phyloP scores from a whole-genome alignment of 2,113 vertebrate genomes.

The Labrus mixtus region DNA sequence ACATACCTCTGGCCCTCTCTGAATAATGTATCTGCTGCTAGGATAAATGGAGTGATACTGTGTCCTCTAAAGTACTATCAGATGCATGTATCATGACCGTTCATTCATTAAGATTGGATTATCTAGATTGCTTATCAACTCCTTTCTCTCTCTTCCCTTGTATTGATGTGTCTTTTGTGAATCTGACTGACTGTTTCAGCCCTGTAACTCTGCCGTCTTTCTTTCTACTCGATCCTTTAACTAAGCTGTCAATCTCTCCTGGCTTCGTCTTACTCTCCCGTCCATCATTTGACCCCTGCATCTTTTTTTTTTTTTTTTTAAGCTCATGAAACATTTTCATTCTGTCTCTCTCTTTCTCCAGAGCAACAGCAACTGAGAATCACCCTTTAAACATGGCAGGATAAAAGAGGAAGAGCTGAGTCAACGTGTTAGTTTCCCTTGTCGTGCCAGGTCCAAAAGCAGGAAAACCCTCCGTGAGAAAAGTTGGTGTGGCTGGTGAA shows the following conservation, averaged over 20 bases:
- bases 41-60: conserved; percentile 84
- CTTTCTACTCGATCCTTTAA: conserved; percentile 27
- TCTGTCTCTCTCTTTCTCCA: not conserved
- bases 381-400: not conserved
- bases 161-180: conserved; percentile 25
- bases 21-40: conserved; percentile 90
- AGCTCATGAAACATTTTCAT: not conserved
- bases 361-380: not conserved
- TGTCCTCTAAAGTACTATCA: conserved; percentile 85
- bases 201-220: conserved; percentile 18
- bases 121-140: conserved; percentile 37
- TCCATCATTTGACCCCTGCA: conserved; percentile 17
- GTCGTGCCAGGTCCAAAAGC: not conserved
- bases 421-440: not conserved
- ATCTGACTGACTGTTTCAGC: conserved; percentile 13
- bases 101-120: conserved; percentile 80
- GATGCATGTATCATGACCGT: conserved; percentile 83
- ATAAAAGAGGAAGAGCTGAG: not conserved
- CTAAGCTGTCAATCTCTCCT: conserved; percentile 16
- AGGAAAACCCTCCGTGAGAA: conserved; percentile 61
- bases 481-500: conserved; percentile 53
- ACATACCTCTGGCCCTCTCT: conserved; percentile 79
- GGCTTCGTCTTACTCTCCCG: not conserved
- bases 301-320: not conserved
- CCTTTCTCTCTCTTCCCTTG: conserved; percentile 25